Evolutionary conservation across 2,888 invertebrate species (phyloP).

Genomic region (Meteorus cinctellus): DNA sequence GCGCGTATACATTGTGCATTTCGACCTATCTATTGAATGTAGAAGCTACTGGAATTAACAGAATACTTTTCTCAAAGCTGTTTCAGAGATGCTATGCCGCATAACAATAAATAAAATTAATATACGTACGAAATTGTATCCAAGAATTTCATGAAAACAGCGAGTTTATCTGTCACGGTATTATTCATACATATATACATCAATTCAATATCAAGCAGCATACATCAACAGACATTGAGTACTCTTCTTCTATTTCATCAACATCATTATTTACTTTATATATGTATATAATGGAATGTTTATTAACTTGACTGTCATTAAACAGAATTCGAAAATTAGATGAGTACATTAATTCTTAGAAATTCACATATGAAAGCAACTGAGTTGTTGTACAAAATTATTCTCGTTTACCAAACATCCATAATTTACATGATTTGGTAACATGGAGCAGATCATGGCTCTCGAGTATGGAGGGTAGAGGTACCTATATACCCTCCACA

Average conservation of each 20-base stretch:
- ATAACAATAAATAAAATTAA: conserved; percentile 5
- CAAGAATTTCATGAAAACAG: conserved; percentile 39
- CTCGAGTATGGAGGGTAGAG: no score
- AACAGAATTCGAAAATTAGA: no score
- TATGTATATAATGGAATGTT: no score
- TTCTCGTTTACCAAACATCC: no score
- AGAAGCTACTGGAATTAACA: neutral
- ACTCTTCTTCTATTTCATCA: neutral
- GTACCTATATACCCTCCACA: no score
- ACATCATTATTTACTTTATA: no score
- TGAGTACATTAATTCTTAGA: no score
- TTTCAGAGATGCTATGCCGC: neutral
- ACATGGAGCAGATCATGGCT: no score
- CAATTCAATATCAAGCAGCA: neutral
- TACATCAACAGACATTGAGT: neutral
- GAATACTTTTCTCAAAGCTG: conserved; percentile 33
- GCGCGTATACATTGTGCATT: neutral
- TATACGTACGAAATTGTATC: conserved; percentile 24
- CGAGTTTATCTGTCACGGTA: conserved; percentile 36
- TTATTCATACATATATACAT: conserved; percentile 10
- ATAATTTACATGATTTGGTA: no score
- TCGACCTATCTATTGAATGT: conserved; percentile 39
- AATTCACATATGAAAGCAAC: no score
- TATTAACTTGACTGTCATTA: no score
- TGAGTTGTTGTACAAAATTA: no score